Conservation (phyloP, 1,140 invertebrate species). For the Drosophila ironensis region DNA sequence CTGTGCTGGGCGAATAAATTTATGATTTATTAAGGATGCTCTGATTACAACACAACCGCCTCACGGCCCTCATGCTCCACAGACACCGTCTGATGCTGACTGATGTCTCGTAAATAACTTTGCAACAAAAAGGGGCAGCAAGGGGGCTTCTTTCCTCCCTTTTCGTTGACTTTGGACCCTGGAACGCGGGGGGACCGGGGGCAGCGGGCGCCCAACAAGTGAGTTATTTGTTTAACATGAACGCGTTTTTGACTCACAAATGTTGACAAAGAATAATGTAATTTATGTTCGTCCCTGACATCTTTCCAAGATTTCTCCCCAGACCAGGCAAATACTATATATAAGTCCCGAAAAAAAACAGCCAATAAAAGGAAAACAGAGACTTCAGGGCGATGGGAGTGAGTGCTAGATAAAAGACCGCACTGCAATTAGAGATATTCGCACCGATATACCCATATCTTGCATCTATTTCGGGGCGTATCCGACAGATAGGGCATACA, state of each 20-base stretch:
- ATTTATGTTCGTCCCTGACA: constrained; percentile 67
- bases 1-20: constrained; percentile 66
- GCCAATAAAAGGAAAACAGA: background rate
- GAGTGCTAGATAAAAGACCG: constrained; percentile 20
- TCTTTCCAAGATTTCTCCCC: constrained; percentile 32
- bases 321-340: background rate
- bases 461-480: constrained; percentile 1
- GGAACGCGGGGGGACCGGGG: background rate
- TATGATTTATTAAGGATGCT: constrained; percentile 82
- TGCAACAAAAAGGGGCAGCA: background rate
- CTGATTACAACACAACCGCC: constrained; percentile 76
- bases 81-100: constrained; percentile 39
- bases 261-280: constrained; percentile 80
- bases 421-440: constrained; percentile 64
- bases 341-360: background rate
- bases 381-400: background rate
- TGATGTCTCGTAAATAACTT: constrained; percentile 77
- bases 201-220: constrained; percentile 44
- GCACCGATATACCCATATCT: constrained; percentile 32
- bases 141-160: background rate
- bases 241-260: constrained; percentile 79
- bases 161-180: too few relatives aligned
- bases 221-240: constrained; percentile 81
- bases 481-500: constrained; percentile 8
- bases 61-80: constrained; percentile 7